Conservation (phyloP, 2,797 vertebrate species). For the Silurus aristotelis region DNA sequence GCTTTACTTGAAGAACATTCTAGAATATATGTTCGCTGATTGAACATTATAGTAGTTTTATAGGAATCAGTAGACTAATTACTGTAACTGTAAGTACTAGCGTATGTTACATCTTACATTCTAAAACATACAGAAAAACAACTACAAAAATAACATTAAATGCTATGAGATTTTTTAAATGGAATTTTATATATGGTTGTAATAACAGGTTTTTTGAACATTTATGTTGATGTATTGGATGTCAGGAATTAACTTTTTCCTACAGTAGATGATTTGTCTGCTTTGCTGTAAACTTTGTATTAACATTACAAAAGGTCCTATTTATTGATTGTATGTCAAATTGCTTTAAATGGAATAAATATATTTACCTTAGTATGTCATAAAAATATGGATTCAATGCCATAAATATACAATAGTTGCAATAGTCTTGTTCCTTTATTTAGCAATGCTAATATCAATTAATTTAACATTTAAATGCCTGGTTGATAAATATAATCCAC, state of each 20-base stretch:
- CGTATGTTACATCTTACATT: background rate
- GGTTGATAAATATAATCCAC: background rate
- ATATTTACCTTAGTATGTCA: background rate
- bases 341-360: background rate
- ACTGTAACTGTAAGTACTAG: background rate
- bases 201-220: background rate
- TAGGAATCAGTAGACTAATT: background rate
- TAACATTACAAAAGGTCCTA: background rate
- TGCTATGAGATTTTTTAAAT: background rate
- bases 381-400: background rate
- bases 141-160: background rate
- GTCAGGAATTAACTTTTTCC: background rate
- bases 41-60: background rate
- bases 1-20: background rate
- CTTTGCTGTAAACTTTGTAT: background rate
- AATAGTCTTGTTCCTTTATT: background rate
- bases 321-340: background rate
- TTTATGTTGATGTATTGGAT: background rate
- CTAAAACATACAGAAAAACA: background rate
- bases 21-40: background rate
- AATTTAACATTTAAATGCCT: background rate
- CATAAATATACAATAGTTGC: background rate
- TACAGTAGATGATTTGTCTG: background rate
- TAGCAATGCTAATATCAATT: background rate
- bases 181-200: background rate